phyloP scores from a whole-genome alignment of 2,888 invertebrate species.

The Timema cristinae region DNA sequence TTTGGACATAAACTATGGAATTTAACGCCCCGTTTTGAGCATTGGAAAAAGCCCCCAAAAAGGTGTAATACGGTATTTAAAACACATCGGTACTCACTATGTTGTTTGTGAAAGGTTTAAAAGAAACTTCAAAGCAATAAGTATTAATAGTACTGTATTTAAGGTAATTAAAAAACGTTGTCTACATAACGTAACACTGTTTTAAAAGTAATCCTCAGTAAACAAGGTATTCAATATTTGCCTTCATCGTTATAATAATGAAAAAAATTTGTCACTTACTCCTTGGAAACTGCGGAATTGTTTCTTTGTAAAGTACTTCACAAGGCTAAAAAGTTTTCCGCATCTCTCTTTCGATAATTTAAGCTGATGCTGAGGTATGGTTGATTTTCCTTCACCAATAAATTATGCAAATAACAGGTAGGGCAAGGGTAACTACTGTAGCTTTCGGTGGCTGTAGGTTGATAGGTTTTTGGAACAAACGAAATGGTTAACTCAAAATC shows the following conservation, averaged over 20 bases:
- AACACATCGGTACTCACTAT: too few relatives aligned
- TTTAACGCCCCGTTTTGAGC: too few relatives aligned
- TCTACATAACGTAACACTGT: too few relatives aligned
- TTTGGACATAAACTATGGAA: too few relatives aligned
- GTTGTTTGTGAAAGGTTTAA: too few relatives aligned
- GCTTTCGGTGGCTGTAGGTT: not conserved
- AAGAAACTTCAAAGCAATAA: too few relatives aligned
- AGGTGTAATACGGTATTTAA: too few relatives aligned
- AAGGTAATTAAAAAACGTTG: too few relatives aligned
- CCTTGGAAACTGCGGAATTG: not conserved
- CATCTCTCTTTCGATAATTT: not conserved
- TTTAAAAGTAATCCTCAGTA: not conserved
- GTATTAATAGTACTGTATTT: too few relatives aligned
- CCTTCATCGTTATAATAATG: not conserved
- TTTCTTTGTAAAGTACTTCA: not conserved
- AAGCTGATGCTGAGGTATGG: not conserved
- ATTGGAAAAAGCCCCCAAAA: too few relatives aligned
- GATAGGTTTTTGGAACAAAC: conserved; percentile 2
- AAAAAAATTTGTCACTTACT: not conserved
- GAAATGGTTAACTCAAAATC: not conserved
- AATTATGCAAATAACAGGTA: not conserved
- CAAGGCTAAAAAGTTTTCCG: not conserved
- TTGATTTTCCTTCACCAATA: not conserved
- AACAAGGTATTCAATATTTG: not conserved
- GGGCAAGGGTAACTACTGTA: not conserved